Evolutionary conservation across 1,140 invertebrate species (phyloP).

Genomic region (Sipha flava): DNA sequence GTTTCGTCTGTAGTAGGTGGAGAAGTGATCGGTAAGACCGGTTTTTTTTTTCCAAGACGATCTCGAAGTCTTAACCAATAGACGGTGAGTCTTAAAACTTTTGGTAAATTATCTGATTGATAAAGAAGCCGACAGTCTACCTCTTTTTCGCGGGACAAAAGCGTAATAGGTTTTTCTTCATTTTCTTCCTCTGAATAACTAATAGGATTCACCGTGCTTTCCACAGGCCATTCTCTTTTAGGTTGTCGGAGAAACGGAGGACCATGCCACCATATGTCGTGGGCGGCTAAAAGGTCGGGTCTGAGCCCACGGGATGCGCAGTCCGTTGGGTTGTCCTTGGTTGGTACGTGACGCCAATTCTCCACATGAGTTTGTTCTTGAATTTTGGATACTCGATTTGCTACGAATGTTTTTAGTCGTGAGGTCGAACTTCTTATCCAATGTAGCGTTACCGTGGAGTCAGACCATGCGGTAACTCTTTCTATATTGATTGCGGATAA

Average conservation of each 20-base stretch:
- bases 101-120: neutral
- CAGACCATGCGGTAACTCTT: neutral
- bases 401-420: constrained; percentile 42
- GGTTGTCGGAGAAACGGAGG: neutral
- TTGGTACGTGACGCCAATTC: constrained; percentile 42
- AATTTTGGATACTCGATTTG: constrained; percentile 44
- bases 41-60: neutral
- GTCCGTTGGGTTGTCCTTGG: neutral
- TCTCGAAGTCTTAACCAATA: neutral
- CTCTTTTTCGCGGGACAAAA: neutral
- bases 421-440: constrained; percentile 39
- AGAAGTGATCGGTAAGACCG: too few species aligned
- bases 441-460: constrained; percentile 32
- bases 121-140: neutral
- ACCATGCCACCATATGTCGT: constrained; percentile 34
- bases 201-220: neutral
- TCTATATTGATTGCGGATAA: neutral
- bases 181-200: neutral
- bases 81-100: neutral
- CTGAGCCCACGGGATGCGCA: constrained; percentile 40
- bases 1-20: neutral
- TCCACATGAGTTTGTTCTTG: constrained; percentile 34
- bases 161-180: neutral
- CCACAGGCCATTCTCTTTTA: neutral
- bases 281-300: neutral